Conservation (phyloP, 1,140 invertebrate genomes). For the Physella acuta region DNA sequence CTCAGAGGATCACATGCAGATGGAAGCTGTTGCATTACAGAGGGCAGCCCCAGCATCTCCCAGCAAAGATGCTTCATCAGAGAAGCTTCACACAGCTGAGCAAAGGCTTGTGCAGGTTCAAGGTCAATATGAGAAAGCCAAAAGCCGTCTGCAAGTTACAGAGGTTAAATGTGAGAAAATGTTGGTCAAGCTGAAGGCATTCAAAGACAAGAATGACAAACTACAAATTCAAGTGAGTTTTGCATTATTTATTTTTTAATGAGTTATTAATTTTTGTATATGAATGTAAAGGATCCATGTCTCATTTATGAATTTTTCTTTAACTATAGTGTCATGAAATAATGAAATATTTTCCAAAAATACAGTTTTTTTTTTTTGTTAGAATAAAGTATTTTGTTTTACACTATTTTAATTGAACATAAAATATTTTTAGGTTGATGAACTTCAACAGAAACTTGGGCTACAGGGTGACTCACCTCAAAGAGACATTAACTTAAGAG, state of each 20-base stretch:
- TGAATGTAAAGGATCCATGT: too few relatives aligned
- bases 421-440: constrained; percentile 22
- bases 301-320: too few relatives aligned
- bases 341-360: too few relatives aligned
- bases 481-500: constrained; percentile 18
- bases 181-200: constrained; percentile 52
- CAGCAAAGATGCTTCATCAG: constrained; percentile 13
- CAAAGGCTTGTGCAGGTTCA: constrained; percentile 18
- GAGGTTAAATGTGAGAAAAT: constrained; percentile 56
- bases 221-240: constrained; percentile 33
- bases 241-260: too few relatives aligned
- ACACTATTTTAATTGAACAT: neutral
- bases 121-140: constrained; percentile 38
- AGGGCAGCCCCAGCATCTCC: neutral
- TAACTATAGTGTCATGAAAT: too few relatives aligned
- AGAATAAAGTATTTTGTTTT: neutral
- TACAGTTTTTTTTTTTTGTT: neutral
- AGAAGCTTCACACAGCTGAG: constrained; percentile 27
- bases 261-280: too few relatives aligned
- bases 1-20: too few relatives aligned
- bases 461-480: constrained; percentile 19
- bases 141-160: constrained; percentile 34
- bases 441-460: constrained; percentile 27
- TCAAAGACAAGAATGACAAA: constrained; percentile 56
- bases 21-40: constrained; percentile 6